Evolutionary conservation across 2,888 invertebrate species (phyloP).

Genomic region (Punctoribates punctum): DNA sequence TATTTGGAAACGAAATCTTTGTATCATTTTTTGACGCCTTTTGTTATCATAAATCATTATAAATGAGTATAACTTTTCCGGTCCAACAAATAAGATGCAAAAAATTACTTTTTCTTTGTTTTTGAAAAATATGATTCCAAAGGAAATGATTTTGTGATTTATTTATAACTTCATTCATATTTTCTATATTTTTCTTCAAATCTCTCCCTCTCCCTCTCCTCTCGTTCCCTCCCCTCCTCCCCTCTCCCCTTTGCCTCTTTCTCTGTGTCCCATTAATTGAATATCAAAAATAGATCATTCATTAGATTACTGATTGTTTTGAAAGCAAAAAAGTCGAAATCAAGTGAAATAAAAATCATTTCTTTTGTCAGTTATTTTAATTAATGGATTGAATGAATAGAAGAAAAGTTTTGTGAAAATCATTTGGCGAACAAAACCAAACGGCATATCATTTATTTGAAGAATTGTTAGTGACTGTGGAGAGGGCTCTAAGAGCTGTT

Average conservation of each 20-base stretch:
- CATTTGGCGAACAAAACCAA: not conserved
- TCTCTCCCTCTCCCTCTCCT: too few relatives aligned
- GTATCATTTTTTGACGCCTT: slow-evolving; percentile 3
- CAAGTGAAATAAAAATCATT: not conserved
- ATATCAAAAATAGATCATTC: not conserved
- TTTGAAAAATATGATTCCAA: not conserved
- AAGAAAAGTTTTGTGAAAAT: not conserved
- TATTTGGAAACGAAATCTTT: not conserved
- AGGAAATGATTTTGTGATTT: not conserved
- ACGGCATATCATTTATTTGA: slow-evolving; percentile 3
- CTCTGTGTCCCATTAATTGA: not conserved
- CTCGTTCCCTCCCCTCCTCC: too few relatives aligned
- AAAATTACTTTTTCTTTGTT: not conserved
- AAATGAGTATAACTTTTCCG: not conserved
- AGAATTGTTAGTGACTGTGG: not conserved
- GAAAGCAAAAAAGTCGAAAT: too few relatives aligned
- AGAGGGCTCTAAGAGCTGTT: too few relatives aligned
- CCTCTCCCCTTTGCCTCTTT: too few relatives aligned
- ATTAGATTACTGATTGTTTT: not conserved
- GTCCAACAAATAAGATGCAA: not conserved
- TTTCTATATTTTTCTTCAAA: too few relatives aligned
- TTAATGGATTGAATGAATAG: not conserved
- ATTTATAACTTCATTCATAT: too few relatives aligned
- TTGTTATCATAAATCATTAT: slow-evolving; percentile 3
- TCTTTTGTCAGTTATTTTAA: not conserved